Conservation (phyloP, 1,140 invertebrate species). For the Drosophila fuyamai region DNA sequence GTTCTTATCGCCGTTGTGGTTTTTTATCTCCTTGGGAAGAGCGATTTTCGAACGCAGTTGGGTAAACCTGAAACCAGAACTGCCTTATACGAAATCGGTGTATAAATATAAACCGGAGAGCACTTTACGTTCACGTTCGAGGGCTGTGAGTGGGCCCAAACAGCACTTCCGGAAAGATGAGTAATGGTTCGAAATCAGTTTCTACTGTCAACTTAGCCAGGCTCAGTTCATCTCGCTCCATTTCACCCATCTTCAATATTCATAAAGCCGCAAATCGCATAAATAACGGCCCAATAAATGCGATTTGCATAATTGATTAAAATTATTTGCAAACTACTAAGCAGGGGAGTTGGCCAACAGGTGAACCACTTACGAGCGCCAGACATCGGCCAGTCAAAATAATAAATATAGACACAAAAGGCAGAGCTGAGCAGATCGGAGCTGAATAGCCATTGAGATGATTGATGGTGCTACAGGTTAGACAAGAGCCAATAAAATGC, state of each 20-base stretch:
- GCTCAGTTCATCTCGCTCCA: slow-evolving; percentile 15
- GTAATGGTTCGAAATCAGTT: neutral
- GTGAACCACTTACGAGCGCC: slow-evolving; percentile 25
- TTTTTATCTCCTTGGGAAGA: neutral
- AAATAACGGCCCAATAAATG: slow-evolving; percentile 46
- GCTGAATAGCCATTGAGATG: slow-evolving; percentile 44
- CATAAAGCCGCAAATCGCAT: slow-evolving; percentile 29
- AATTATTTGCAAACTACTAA: slow-evolving; percentile 35
- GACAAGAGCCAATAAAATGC: slow-evolving; percentile 67
- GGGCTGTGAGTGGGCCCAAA: slow-evolving; percentile 2
- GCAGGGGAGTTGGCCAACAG: slow-evolving; percentile 10
- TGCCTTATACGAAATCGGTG: too few relatives aligned
- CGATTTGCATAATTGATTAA: slow-evolving; percentile 69
- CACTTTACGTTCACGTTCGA: neutral
- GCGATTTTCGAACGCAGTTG: neutral
- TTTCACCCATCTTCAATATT: slow-evolving; percentile 33
- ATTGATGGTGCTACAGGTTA: slow-evolving; percentile 59
- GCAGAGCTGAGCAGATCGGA: slow-evolving; percentile 4
- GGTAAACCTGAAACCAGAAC: neutral
- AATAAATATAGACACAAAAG: slow-evolving; percentile 43
- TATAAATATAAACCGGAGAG: neutral
- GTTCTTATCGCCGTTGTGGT: slow-evolving; percentile 5
- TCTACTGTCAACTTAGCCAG: neutral
- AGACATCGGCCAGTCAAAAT: slow-evolving; percentile 17
- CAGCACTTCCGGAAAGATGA: slow-evolving; percentile 15